phyloP scores from a whole-genome alignment of 1,140 invertebrate species.

The Papilio polytes region DNA sequence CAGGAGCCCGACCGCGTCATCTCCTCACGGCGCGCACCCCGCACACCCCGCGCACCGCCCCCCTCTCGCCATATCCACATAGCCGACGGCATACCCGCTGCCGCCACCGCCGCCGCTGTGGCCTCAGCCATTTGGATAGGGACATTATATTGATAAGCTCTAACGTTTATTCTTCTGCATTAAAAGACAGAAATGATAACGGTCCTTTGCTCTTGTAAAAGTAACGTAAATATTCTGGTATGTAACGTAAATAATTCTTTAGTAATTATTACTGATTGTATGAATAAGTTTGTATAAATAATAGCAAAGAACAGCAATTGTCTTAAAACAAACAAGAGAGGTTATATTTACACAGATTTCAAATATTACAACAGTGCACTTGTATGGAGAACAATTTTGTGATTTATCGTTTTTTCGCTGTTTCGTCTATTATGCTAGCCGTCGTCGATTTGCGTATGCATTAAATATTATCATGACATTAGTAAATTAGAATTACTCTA shows the following conservation, averaged over 20 bases:
- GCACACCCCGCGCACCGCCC: slow-evolving; percentile 60
- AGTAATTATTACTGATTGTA: not conserved
- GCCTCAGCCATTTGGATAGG: slow-evolving; percentile 56
- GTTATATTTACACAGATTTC: slow-evolving; percentile 5
- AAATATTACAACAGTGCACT: not conserved
- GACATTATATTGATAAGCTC: slow-evolving; percentile 10
- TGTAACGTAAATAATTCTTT: not conserved
- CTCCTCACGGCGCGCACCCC: slow-evolving; percentile 62
- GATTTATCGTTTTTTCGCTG: not conserved
- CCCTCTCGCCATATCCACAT: slow-evolving; percentile 73
- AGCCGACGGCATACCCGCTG: slow-evolving; percentile 66
- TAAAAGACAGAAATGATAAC: slow-evolving; percentile 25
- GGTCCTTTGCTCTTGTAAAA: not conserved
- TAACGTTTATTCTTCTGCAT: slow-evolving; percentile 17
- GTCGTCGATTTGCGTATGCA: slow-evolving; percentile 23
- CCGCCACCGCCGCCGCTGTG: slow-evolving; percentile 69
- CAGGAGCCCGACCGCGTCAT: slow-evolving; percentile 67
- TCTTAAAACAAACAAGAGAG: not conserved
- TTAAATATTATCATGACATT: slow-evolving; percentile 37
- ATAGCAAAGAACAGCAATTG: not conserved
- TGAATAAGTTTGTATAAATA: not conserved
- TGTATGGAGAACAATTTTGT: not conserved
- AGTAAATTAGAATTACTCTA: slow-evolving; percentile 40
- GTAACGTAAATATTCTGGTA: slow-evolving; percentile 20
- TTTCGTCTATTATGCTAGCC: slow-evolving; percentile 5